These are phyloP conservation scores for Etheostoma nigrum DNA, from an alignment of 2,797 vertebrate species.

Conservation along the genomic window DNA sequence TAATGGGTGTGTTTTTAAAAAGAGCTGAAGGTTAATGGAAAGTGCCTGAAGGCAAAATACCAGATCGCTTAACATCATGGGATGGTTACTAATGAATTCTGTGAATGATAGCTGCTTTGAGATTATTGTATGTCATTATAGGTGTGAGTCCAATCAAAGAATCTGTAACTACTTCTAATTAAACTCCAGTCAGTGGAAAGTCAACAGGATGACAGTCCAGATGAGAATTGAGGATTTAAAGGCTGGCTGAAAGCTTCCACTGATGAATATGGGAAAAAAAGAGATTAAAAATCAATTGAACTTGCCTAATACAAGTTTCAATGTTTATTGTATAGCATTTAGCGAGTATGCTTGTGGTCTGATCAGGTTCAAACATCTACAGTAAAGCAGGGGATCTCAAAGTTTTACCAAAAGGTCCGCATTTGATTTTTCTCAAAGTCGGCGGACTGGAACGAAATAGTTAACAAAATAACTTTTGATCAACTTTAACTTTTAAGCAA, in stretches of 20 bases:
- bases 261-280: background rate
- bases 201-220: conserved; percentile 8
- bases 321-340: background rate
- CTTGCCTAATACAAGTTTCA: background rate
- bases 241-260: conserved; percentile 9
- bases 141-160: conserved; percentile 31
- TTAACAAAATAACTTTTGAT: no score
- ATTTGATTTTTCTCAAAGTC: no score
- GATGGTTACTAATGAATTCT: conserved; percentile 66
- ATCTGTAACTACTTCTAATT: conserved; percentile 46
- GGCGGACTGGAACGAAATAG: no score
- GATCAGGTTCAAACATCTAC: no score
- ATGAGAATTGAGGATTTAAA: background rate
- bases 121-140: conserved; percentile 58
- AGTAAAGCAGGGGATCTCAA: no score
- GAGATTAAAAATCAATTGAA: background rate
- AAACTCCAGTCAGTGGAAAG: conserved; percentile 55
- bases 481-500: no score
- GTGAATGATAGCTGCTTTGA: conserved; percentile 60
- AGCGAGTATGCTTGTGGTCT: background rate
- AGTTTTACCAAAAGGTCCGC: no score
- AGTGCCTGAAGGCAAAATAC: conserved; percentile 67
- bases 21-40: conserved; percentile 79
- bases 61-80: conserved; percentile 45
- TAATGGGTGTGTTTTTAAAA: conserved; percentile 68